These are phyloP conservation scores for Hydrozoanthus tunicans DNA, from an alignment of 64 coral and sea anemone species.

Conservation along the genomic window DNA sequence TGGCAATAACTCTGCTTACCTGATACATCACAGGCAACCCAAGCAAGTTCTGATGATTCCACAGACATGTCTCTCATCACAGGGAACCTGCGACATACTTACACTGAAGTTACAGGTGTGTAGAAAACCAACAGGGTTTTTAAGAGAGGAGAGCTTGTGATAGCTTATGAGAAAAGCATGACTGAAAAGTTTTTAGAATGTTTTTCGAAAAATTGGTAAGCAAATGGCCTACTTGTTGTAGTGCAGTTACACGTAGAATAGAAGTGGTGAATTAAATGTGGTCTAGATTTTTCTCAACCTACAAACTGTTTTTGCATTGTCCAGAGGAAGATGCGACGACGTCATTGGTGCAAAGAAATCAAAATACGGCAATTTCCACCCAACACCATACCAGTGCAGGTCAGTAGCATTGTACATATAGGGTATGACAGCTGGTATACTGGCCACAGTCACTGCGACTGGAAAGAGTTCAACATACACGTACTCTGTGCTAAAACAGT, in stretches of 20 bases:
- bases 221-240: too few species aligned
- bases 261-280: too few species aligned
- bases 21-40: conserved; percentile 2
- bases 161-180: too few species aligned
- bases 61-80: conserved; percentile 88
- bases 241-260: too few species aligned
- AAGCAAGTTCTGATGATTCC: conserved; percentile 30
- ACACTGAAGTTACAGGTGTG: conserved; percentile 47
- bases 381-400: conserved; percentile 77
- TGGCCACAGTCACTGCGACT: too few species aligned
- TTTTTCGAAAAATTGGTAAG: neutral
- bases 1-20: too few species aligned
- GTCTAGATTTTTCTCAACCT: too few species aligned
- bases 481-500: too few species aligned
- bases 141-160: neutral
- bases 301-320: neutral
- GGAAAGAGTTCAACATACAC: too few species aligned
- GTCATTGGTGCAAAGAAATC: conserved; percentile 68
- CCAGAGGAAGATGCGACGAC: neutral
- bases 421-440: neutral
- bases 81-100: conserved; percentile 73
- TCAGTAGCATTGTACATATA: conserved; percentile 5
- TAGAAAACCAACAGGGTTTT: neutral
- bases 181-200: neutral
- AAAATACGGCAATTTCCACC: conserved; percentile 76